A percentile compares a stretch with the other conserved stretches of the same genome.
Evolutionary conservation across 92 coral and sea anemone species (phyloP).

Genomic region (Paragorgia papillata): DNA sequence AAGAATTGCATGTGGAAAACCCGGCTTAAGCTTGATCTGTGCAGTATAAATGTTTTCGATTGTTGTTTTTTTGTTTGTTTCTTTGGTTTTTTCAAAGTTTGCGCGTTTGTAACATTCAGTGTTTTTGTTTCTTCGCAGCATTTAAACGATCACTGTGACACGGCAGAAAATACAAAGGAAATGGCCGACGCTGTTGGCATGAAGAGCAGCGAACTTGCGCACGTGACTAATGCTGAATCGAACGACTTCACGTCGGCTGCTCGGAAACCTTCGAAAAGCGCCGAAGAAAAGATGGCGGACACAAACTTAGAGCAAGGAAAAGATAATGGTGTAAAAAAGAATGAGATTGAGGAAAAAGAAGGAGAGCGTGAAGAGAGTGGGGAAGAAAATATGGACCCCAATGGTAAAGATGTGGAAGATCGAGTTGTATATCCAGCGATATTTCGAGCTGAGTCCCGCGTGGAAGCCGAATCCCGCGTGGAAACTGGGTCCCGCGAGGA

Average conservation of each 20-base stretch:
- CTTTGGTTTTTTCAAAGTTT: no score
- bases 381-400: slow-evolving; percentile 26
- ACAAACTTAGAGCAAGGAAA: slow-evolving; percentile 53
- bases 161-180: slow-evolving; percentile 34
- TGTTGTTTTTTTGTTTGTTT: no score
- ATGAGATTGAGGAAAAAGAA: slow-evolving; percentile 71
- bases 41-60: no score
- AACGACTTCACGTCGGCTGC: slow-evolving; percentile 16
- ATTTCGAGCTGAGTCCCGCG: no score
- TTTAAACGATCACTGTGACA: slow-evolving; percentile 1
- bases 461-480: no score
- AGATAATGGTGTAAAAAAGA: slow-evolving; percentile 47
- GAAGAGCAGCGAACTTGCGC: slow-evolving; percentile 15
- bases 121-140: neutral
- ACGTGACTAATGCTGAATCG: slow-evolving; percentile 14
- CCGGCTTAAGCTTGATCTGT: no score
- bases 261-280: neutral
- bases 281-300: neutral
- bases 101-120: neutral
- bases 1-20: no score
- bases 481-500: neutral
- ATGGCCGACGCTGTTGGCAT: slow-evolving; percentile 14
- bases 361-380: slow-evolving; percentile 54
- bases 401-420: neutral
- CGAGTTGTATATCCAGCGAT: no score